phyloP scores from a whole-genome alignment of 1,140 invertebrate species.

The Thaumatotibia leucotreta region DNA sequence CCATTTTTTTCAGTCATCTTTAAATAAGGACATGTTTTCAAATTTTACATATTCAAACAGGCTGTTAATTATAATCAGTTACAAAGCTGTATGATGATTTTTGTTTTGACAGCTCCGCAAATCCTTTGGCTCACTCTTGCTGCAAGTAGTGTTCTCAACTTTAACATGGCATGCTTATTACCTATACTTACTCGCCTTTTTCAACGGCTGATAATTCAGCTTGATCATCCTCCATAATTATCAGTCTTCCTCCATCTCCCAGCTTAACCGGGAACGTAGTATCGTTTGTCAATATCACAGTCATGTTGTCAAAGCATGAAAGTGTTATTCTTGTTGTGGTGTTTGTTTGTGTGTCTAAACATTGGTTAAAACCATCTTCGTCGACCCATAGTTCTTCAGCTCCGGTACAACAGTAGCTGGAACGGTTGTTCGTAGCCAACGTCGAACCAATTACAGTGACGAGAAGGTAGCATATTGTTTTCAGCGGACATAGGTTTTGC shows the following conservation, averaged over 20 bases:
- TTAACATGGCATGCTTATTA: neutral
- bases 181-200: neutral
- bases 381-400: neutral
- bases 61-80: too few relatives aligned
- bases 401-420: neutral
- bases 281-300: neutral
- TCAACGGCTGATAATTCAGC: neutral
- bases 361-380: neutral
- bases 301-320: neutral
- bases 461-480: neutral
- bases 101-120: neutral
- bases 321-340: neutral
- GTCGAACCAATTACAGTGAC: neutral
- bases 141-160: too few relatives aligned
- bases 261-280: neutral
- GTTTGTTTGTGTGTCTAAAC: neutral
- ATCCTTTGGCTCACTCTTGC: neutral
- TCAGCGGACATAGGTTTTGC: neutral
- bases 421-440: neutral
- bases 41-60: too few relatives aligned
- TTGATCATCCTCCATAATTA: neutral
- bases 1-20: too few relatives aligned
- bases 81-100: too few relatives aligned
- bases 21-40: too few relatives aligned
- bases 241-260: neutral